Evolutionary conservation across 2,113 vertebrate genomes (phyloP).

Genomic region (Cyprinodon brontotheroides): DNA sequence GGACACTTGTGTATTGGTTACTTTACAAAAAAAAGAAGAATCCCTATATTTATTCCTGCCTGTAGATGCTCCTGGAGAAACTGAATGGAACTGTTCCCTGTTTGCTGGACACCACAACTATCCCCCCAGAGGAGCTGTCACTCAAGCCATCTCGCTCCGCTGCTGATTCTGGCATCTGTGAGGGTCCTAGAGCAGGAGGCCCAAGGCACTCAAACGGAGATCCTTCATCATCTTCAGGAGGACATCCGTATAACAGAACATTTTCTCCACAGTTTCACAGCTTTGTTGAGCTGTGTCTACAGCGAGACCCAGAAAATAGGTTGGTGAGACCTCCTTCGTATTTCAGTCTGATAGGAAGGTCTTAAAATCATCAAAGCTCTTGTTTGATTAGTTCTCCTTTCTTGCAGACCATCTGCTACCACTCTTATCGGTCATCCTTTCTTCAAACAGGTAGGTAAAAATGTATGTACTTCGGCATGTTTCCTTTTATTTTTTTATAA

Average conservation of each 20-base stretch:
- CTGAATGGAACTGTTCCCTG: conserved; percentile 96
- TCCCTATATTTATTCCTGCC: neutral
- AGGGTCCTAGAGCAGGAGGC: conserved; percentile 77
- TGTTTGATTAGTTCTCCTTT: neutral
- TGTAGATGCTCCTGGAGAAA: conserved; percentile 96
- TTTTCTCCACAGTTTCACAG: conserved; percentile 93
- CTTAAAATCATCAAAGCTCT: neutral
- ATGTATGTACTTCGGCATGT: neutral
- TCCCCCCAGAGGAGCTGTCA: conserved; percentile 92
- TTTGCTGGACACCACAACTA: conserved; percentile 93
- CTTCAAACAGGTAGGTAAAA: conserved; percentile 92
- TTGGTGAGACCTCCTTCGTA: conserved; percentile 39
- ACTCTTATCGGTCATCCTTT: conserved; percentile 91
- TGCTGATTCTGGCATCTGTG: conserved; percentile 85
- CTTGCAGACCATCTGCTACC: conserved; percentile 87
- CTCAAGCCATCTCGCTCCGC: conserved; percentile 88
- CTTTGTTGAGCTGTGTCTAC: conserved; percentile 94
- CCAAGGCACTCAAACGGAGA: conserved; percentile 88
- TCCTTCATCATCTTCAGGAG: conserved; percentile 70
- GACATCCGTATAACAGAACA: conserved; percentile 93
- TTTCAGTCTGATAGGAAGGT: neutral
- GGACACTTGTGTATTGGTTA: neutral
- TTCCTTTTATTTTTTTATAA: neutral
- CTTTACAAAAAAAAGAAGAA: neutral
- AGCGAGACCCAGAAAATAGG: conserved; percentile 90